phyloP scores from a whole-genome alignment of 37 sponge, comb jelly and placozoan species.

The Haliclona indistincta region DNA sequence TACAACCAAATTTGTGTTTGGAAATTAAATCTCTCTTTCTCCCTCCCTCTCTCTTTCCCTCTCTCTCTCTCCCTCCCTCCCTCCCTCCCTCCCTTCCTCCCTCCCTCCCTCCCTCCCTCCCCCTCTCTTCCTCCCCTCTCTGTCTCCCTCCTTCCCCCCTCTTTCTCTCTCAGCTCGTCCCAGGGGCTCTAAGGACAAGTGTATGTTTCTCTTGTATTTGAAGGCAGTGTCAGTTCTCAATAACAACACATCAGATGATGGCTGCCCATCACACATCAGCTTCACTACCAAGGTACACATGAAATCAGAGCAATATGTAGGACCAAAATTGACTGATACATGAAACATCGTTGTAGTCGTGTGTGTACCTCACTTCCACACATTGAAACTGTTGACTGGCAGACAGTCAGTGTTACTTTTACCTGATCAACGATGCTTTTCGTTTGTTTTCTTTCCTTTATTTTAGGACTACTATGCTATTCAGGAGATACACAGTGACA shows the following conservation, averaged over 20 bases:
- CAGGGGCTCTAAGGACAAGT: slow-evolving; percentile 78
- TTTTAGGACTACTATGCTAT: slow-evolving; percentile 79
- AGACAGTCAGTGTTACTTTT: neutral
- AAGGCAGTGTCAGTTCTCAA: slow-evolving; percentile 74
- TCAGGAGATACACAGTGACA: slow-evolving; percentile 75
- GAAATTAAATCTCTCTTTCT: slow-evolving; percentile 1
- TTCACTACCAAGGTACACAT: slow-evolving; percentile 69
- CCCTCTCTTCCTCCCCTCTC: neutral
- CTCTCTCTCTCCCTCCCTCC: slow-evolving; percentile 46
- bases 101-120: neutral
- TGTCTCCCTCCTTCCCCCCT: slow-evolving; percentile 19
- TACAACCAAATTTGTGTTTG: neutral
- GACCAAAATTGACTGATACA: no score
- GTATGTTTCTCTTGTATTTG: slow-evolving; percentile 91
- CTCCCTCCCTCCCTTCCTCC: slow-evolving; percentile 13
- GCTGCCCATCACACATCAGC: slow-evolving; percentile 46
- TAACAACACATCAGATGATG: slow-evolving; percentile 28
- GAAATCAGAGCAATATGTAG: neutral
- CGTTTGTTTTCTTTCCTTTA: neutral
- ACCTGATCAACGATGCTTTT: no score
- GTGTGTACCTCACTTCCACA: slow-evolving; percentile 11
- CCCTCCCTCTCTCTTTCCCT: slow-evolving; percentile 36
- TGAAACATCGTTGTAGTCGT: no score
- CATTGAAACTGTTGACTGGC: neutral
- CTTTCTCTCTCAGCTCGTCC: slow-evolving; percentile 30